Conservation (phyloP, 1,140 invertebrate genomes). For the Panulirus ornatus region DNA sequence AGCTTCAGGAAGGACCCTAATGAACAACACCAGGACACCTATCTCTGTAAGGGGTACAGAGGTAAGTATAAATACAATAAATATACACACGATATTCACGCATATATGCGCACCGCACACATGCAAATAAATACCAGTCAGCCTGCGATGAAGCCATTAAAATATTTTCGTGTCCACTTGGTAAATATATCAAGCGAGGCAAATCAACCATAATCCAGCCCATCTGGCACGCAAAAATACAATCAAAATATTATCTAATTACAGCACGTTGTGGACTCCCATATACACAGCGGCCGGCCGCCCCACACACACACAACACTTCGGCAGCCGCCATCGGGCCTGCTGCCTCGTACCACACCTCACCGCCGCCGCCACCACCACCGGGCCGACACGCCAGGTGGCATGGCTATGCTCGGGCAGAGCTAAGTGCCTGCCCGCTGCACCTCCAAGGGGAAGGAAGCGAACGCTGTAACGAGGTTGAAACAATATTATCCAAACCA, state of each 20-base stretch:
- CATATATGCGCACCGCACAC: neutral
- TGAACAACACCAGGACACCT: no score
- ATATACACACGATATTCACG: no score
- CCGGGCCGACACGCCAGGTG: no score
- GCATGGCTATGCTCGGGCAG: no score
- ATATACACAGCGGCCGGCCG: no score
- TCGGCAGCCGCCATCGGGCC: neutral
- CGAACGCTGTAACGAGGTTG: conserved; percentile 42
- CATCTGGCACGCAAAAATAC: conserved; percentile 30
- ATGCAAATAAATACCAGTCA: neutral
- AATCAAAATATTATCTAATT: conserved; percentile 37
- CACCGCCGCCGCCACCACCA: neutral
- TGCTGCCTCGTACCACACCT: neutral
- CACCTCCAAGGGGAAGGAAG: neutral
- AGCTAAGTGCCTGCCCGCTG: no score
- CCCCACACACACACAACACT: neutral
- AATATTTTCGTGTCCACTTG: conserved; percentile 45
- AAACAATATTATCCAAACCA: conserved; percentile 29
- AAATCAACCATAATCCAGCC: conserved; percentile 39
- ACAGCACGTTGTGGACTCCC: neutral
- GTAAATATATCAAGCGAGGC: conserved; percentile 37
- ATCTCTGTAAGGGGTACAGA: no score
- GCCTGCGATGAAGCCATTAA: neutral
- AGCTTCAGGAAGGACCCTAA: no score
- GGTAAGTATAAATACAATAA: neutral